Evolutionary conservation across 2,888 invertebrate species (phyloP).

Genomic region (Tetragonisca angustula): DNA sequence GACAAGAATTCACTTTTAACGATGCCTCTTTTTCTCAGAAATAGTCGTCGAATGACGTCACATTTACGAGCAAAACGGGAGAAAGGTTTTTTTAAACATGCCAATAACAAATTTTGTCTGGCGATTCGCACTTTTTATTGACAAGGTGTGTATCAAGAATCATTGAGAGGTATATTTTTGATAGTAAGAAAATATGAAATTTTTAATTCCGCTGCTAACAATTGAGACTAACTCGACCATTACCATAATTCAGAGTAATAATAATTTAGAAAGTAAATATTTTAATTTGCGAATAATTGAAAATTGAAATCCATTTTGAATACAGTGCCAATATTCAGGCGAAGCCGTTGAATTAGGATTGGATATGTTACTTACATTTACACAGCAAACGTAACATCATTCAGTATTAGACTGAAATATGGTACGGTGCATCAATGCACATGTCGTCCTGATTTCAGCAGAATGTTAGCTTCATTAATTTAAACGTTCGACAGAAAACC

Average conservation of each 20-base stretch:
- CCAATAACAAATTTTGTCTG: neutral
- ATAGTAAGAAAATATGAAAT: neutral
- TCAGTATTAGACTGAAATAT: neutral
- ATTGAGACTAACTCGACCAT: too few relatives aligned
- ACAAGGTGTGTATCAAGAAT: neutral
- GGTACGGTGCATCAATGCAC: conserved; percentile 2
- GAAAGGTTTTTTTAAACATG: neutral
- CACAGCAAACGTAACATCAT: neutral
- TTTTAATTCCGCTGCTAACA: neutral
- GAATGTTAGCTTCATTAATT: conserved; percentile 45
- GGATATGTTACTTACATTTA: neutral
- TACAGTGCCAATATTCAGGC: neutral
- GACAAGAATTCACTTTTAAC: conserved; percentile 18
- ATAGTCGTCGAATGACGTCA: conserved; percentile 2
- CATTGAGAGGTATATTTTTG: neutral
- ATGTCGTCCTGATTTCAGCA: conserved; percentile 8
- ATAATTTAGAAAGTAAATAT: too few relatives aligned
- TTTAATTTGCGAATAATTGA: neutral
- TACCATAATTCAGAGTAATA: too few relatives aligned
- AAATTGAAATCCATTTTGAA: neutral
- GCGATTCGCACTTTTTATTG: neutral
- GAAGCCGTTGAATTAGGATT: neutral
- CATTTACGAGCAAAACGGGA: neutral
- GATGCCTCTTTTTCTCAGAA: neutral
- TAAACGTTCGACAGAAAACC: conserved; percentile 71